Evolutionary conservation across 1,140 invertebrate species (phyloP), one percentile per base, ranked within the genome.

Genomic region (Telenomus remus): DNA sequence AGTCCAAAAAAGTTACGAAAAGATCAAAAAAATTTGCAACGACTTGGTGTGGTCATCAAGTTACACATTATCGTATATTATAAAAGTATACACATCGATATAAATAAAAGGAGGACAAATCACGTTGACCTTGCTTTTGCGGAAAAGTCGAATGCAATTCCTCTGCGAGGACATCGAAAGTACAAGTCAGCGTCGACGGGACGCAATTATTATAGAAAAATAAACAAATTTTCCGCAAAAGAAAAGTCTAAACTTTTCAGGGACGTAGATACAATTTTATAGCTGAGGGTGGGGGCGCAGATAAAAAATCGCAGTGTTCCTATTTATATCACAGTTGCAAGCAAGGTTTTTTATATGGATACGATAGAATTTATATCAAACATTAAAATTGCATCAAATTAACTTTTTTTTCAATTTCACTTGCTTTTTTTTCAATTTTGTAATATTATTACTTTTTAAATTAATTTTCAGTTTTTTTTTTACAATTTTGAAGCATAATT

Each of bases 251-350:
- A 49, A 49, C 42, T 33, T 27, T 6, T 37, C 43, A 47, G 35
- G 35, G 48, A 54, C 50, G 16, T 55, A 56, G 15, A 54, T 61
- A 55, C 9, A 65, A 12, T 47, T 27, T 27, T 27, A 27, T 27
- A 27, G 19, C 19, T 27, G 19, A n/a, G n/a, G n/a, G n/a, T n/a
- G 19, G 6, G 19, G 19, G 19, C 6, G 19, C 6, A 27, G 19
- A 27, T 27, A 27, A 79, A 59, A 73, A 80, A 69, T 81, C 64
- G 79, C 76, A 78, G 79, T 80, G 55, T 79, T 84, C 75, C 61
- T 76, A 82, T 70, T 66, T 82, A 86, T 86, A 86, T 86, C 84
- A 86, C 84, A 86, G 84, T 86, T 81, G 80, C 80, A 85, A 86
- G 83, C 81, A 71, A 68, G 63, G n/a, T 44, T 44, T 44, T 44